Base-by-base conservation (phyloP, 2,113 vertebrate genomes). In the Parus major region DNA sequence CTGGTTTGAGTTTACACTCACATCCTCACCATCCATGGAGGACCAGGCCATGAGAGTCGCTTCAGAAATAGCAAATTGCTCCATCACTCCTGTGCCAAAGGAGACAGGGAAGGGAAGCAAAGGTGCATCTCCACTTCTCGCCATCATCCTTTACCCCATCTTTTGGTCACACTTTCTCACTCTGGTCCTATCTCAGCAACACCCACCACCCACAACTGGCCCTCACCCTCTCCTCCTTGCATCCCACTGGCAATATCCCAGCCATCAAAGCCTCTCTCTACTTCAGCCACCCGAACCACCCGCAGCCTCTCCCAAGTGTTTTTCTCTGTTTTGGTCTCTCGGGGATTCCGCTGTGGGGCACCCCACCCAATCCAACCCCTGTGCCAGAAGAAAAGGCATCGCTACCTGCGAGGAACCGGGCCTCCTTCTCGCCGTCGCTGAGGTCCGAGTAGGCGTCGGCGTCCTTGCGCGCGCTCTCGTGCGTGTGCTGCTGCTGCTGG, bases 371-470 rank as follows among this genome's bases (percentile, higher is more conserved):
- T 6, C 39, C 85, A 33, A 7, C 0, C 55, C 46, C 9, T 10
- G 1, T 5, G 28, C 23, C 46, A 47, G 42, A 3, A 5, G 4
- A 69, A 15, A 57, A 64, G 19, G 63, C 10, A 5, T 7, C 0
- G 27, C 65, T 96, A 99, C 99, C 99, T 98, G 99, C 99, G 6
- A 99, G 97, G 65, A 99, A 99, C 12, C 99, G 98, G 0, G 99
- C 99, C 93, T 99, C 99, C 98, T 99, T 99, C 97, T 99, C 99
- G 5, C 99, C 99, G 0, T 99, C 99, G 3, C 99, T 99, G 90
- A 99, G 98, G 97, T 99, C 99, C 0, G 99, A 99, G 97, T 99
- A 99, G 88, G 99, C 99, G 1, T 99, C 99, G 0, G 98, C 99
- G 15, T 99, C 99, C 83, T 99, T 97, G 96, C 99, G 98, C 59